A percentile compares a stretch with the other conserved stretches of the same genome.
Evolutionary conservation across 2,888 invertebrate genomes (phyloP).

Genomic region (Netelia melanura): DNA sequence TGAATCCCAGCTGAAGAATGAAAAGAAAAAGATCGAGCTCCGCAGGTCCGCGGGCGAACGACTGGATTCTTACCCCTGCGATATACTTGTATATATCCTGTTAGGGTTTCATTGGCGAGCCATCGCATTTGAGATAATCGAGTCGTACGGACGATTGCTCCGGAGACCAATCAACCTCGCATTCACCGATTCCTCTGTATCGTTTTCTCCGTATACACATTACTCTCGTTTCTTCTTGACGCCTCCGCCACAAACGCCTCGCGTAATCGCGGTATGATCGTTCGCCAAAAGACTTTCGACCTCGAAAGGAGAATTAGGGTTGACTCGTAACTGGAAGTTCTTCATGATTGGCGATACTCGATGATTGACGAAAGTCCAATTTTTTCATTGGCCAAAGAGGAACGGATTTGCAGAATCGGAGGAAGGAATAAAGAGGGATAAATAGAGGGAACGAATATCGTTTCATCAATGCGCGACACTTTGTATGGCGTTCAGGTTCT

Average conservation of each 20-base stretch:
- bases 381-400: neutral
- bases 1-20: slow-evolving; percentile 59
- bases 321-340: neutral
- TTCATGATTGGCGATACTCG: neutral
- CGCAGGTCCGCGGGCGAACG: slow-evolving; percentile 4
- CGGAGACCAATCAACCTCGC: slow-evolving; percentile 74
- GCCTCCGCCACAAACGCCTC: slow-evolving; percentile 4
- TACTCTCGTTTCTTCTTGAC: slow-evolving; percentile 11
- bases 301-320: slow-evolving; percentile 8
- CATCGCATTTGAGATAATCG: slow-evolving; percentile 72
- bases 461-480: neutral
- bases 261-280: slow-evolving; percentile 3
- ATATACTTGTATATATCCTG: slow-evolving; percentile 52
- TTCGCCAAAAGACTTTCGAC: neutral
- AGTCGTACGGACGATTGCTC: slow-evolving; percentile 73
- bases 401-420: neutral
- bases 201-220: slow-evolving; percentile 9
- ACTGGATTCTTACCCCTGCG: slow-evolving; percentile 56
- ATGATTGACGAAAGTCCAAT: neutral
- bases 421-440: neutral
- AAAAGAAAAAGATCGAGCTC: slow-evolving; percentile 63
- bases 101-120: slow-evolving; percentile 68
- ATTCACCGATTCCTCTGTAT: slow-evolving; percentile 66
- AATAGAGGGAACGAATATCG: neutral
- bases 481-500: neutral